Conservation (phyloP, 2,113 vertebrate genomes). For the Osmerus eperlanus region DNA sequence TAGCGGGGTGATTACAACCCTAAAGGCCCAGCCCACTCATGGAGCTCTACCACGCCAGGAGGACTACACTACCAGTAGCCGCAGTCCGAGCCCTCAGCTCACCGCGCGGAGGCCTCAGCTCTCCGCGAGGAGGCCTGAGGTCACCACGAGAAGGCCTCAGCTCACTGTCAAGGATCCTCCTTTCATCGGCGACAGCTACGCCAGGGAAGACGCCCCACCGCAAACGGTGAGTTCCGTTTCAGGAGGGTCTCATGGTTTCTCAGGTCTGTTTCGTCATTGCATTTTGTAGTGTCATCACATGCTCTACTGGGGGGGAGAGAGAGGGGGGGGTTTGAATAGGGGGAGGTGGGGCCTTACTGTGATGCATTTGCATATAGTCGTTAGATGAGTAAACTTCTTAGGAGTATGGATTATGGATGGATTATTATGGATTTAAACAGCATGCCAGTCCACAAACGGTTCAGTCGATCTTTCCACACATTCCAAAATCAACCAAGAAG, state of each 20-base stretch:
- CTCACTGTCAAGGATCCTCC: slow-evolving; percentile 30
- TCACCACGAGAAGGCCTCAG: not conserved
- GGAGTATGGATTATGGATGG: too few relatives aligned
- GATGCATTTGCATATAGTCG: too few relatives aligned
- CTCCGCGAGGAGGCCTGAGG: not conserved
- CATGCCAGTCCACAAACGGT: too few relatives aligned
- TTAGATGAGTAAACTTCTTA: too few relatives aligned
- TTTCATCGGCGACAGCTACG: slow-evolving; percentile 69
- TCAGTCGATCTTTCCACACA: too few relatives aligned
- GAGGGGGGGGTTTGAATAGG: not conserved
- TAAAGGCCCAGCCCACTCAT: not conserved
- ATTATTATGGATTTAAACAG: too few relatives aligned
- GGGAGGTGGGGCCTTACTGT: too few relatives aligned
- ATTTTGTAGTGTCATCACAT: not conserved
- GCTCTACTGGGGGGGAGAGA: not conserved
- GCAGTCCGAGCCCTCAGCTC: not conserved
- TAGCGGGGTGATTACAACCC: not conserved
- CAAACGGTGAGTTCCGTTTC: slow-evolving; percentile 54
- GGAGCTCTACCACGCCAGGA: too few relatives aligned
- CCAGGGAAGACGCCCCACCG: slow-evolving; percentile 35
- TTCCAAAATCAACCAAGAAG: too few relatives aligned
- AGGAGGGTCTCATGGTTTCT: not conserved
- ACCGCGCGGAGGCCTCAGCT: not conserved
- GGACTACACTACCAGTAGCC: not conserved
- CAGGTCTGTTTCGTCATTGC: not conserved